Evolutionary conservation across 2,797 vertebrate species (phyloP).

Genomic region (Leptoclinus maculatus): DNA sequence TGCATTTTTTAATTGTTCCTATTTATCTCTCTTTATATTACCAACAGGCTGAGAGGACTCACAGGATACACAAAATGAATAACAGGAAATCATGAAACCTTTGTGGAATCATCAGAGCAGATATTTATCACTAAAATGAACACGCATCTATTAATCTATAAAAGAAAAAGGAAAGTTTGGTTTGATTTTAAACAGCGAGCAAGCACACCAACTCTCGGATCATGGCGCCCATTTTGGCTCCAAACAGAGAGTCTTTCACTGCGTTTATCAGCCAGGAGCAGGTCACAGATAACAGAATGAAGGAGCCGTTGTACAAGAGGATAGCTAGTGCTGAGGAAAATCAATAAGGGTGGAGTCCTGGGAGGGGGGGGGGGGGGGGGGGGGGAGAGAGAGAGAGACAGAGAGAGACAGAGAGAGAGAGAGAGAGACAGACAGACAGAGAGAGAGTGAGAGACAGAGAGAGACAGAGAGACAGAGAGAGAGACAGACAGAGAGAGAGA

Average conservation of each 20-base stretch:
- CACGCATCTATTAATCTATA: no score
- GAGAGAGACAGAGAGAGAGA: background rate
- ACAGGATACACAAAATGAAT: background rate
- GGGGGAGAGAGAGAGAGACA: background rate
- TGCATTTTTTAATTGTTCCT: no score
- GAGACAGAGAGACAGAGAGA: background rate
- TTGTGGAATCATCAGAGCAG: background rate
- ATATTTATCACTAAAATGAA: background rate
- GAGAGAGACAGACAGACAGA: no score
- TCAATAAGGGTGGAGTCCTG: conserved; percentile 62
- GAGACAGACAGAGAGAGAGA: no score
- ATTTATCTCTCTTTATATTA: no score
- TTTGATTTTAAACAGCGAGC: background rate
- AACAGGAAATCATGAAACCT: background rate
- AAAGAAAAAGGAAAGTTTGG: no score
- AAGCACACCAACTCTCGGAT: background rate
- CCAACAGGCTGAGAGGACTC: no score
- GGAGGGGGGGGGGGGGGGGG: background rate
- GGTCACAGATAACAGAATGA: conserved; percentile 68
- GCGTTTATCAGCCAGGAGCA: conserved; percentile 61
- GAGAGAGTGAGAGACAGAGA: background rate
- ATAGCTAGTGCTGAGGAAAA: conserved; percentile 52
- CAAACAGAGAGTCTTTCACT: conserved; percentile 64
- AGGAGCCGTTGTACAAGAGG: conserved; percentile 56
- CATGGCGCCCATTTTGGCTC: conserved; percentile 60